Evolutionary conservation across 2,797 vertebrate genomes (phyloP).

Genomic region (Lerista edwardsae): DNA sequence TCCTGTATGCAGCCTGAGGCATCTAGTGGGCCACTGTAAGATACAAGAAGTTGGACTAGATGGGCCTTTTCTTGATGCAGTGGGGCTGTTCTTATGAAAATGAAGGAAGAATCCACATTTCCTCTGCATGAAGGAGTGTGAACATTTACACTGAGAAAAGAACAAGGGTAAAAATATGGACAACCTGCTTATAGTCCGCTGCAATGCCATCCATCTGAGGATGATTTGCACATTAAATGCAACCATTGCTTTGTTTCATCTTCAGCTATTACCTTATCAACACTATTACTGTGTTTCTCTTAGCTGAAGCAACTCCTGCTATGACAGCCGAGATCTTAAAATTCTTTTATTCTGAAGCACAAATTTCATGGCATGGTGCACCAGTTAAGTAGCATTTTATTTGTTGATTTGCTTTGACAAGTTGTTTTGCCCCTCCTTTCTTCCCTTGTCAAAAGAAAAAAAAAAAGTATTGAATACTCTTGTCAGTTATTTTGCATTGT

Average conservation of each 20-base stretch:
- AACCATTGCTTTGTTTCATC: conserved; percentile 53
- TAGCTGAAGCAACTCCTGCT: conserved; percentile 44
- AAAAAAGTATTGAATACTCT: background rate
- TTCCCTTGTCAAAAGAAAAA: background rate
- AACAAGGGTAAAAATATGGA: conserved; percentile 4
- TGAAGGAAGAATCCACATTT: background rate
- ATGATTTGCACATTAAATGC: conserved; percentile 17
- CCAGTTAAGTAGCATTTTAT: background rate
- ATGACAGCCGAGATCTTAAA: conserved; percentile 1
- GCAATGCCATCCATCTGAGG: conserved; percentile 34
- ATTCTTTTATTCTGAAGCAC: conserved; percentile 6
- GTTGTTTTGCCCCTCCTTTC: background rate
- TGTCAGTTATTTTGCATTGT: background rate
- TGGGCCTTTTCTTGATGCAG: too few species aligned
- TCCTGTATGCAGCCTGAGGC: too few species aligned
- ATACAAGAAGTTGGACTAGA: too few species aligned
- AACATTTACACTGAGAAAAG: background rate
- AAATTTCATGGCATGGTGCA: background rate
- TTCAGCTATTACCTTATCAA: conserved; percentile 27
- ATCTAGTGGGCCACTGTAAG: too few species aligned
- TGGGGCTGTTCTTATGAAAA: too few species aligned
- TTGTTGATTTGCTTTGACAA: background rate
- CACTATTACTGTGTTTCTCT: conserved; percentile 21
- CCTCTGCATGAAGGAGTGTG: conserved; percentile 5
- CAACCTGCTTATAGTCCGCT: conserved; percentile 35